Evolutionary conservation across 2,888 invertebrate genomes (phyloP), one percentile per base, ranked within the genome.

Genomic region (Boloria euphrosyne): DNA sequence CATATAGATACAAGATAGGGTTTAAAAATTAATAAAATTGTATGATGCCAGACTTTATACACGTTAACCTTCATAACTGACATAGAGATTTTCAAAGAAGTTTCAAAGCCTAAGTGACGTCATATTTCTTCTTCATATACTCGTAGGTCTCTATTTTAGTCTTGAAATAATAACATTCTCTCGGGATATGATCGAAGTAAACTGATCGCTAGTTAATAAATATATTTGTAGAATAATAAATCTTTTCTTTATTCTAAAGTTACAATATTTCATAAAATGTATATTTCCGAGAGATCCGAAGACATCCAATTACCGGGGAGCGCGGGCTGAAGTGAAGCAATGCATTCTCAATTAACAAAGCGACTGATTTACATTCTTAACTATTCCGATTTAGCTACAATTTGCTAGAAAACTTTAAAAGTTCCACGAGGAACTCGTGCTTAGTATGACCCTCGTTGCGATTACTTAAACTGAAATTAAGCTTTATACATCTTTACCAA

Each of bases 301-400:
- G 60, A 52, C 44, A 38, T 44, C 44, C 55, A 44, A 18, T 55
- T 43, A 55, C 54, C 54, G 54, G 31, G 17, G 43, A 55, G 43
- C 54, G 54, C 13, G 17, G 54, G 47, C 22, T 31, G 14, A 58
- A 58, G 52, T 54, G 49, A 50, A 58, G 62, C 66, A 44, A 67
- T 59, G 66, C 53, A 43, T 57, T 58, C 50, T 55, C 62, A 59
- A 63, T 63, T 55, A 63, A 55, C 54, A 22, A 54, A 55, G 62
- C 62, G 51, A 44, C 44, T 53, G 27, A 67, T 67, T 59, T 67
- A 59, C 63, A 67, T 63, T 50, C 53, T 62, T 67, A 67, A 63
- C 67, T 63, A 67, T 67, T 67, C 44, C 50, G 44, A 52, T 63
- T 67, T 63, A 55, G 50, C 53, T 63, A 18, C 59, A 61, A 55